Percentiles rank a stretch among this genome's conserved stretches.
phyloP scores from a whole-genome alignment of 92 coral and sea anemone genomes.

The Phenganax marumi region DNA sequence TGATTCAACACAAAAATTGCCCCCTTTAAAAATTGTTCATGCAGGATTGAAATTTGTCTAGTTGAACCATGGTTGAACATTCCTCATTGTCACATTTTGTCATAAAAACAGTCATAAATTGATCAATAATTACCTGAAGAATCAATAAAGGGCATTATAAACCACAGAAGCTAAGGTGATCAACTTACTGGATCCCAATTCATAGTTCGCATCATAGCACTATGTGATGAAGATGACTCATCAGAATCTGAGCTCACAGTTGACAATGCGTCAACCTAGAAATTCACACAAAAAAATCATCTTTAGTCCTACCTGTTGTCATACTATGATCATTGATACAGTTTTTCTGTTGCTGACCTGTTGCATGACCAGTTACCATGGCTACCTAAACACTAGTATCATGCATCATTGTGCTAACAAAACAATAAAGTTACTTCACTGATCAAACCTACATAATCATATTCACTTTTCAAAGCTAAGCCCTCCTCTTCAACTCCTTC shows the following conservation, averaged over 20 bases:
- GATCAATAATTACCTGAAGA: no score
- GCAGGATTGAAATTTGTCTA: no score
- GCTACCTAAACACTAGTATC: no score
- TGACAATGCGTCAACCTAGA: background rate
- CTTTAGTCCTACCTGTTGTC: background rate
- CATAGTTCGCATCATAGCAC: background rate
- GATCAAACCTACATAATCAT: background rate
- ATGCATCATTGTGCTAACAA: background rate
- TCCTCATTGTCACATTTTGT: no score
- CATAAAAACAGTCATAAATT: no score
- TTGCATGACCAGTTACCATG: no score
- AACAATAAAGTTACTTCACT: background rate
- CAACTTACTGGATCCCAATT: slow-evolving; percentile 90
- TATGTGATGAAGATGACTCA: background rate
- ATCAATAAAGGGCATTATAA: no score
- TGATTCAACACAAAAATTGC: no score
- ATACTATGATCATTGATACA: no score
- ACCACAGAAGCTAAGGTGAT: background rate
- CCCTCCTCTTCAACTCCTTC: background rate
- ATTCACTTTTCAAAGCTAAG: background rate
- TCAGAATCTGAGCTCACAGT: background rate
- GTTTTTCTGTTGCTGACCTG: no score
- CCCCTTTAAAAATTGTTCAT: no score
- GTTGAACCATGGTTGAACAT: no score
- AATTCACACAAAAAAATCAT: background rate